phyloP scores from a whole-genome alignment of 2,113 vertebrate genomes.

The Hippopotamus amphibius region DNA sequence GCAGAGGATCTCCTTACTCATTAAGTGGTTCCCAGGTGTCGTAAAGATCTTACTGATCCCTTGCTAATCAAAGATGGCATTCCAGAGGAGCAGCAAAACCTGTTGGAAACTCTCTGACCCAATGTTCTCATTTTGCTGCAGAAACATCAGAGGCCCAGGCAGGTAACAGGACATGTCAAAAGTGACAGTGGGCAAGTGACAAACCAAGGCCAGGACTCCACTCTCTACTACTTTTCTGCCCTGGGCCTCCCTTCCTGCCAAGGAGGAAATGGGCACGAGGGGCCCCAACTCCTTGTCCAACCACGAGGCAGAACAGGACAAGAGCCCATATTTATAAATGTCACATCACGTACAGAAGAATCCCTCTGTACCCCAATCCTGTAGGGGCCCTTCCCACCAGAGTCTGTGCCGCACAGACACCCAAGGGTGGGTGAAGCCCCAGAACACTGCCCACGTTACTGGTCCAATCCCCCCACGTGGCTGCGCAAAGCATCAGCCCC shows the following conservation, averaged over 20 bases:
- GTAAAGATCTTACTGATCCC: background rate
- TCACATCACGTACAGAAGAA: background rate
- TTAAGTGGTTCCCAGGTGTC: background rate
- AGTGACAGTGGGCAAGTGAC: background rate
- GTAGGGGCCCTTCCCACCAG: too few species aligned
- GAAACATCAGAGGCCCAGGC: background rate
- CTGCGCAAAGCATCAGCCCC: background rate
- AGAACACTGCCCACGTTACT: fast-evolving
- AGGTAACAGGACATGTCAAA: background rate
- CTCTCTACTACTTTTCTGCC: fast-evolving
- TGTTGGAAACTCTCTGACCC: background rate
- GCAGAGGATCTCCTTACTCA: background rate
- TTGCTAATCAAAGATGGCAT: background rate
- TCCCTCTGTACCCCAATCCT: background rate
- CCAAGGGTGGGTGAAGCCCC: background rate
- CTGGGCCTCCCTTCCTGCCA: background rate
- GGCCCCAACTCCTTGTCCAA: background rate
- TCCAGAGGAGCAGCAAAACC: background rate
- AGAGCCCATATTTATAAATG: fast-evolving
- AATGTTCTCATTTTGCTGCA: background rate
- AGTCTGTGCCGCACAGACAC: background rate
- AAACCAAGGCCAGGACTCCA: fast-evolving
- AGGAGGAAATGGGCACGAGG: background rate
- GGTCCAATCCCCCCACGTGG: background rate
- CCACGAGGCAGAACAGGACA: background rate